Evolutionary conservation across 2,797 vertebrate species (phyloP).

Genomic region (Lacerta bilineata): DNA sequence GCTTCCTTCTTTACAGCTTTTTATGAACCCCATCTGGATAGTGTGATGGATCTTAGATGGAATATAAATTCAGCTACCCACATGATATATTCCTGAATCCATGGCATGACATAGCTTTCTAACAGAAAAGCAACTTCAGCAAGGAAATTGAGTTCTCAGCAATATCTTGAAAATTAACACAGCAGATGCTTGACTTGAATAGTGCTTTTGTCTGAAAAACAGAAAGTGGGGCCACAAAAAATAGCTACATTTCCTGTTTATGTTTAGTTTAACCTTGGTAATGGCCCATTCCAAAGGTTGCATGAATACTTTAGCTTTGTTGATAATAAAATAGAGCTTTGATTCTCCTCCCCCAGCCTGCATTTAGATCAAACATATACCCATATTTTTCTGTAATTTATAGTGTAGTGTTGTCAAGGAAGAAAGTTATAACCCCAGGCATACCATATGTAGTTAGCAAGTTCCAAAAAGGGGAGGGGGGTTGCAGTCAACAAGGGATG

Average conservation of each 20-base stretch:
- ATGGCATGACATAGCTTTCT: constrained; percentile 58
- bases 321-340: constrained; percentile 41
- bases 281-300: constrained; percentile 24
- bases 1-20: constrained; percentile 30
- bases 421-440: constrained; percentile 73
- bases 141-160: constrained; percentile 63
- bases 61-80: constrained; percentile 60
- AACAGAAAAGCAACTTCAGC: constrained; percentile 57
- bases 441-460: constrained; percentile 73
- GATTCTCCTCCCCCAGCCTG: constrained; percentile 2
- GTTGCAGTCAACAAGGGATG: constrained; percentile 64
- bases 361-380: constrained; percentile 54
- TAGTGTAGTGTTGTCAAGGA: constrained; percentile 64
- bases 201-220: constrained; percentile 49
- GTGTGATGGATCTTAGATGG: constrained; percentile 49
- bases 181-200: constrained; percentile 62
- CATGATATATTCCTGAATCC: constrained; percentile 60
- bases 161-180: constrained; percentile 68
- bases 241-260: constrained; percentile 11
- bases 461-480: constrained; percentile 56
- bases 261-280: constrained; percentile 36
- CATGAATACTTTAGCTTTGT: constrained; percentile 46
- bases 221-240: constrained; percentile 34
- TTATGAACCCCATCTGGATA: constrained; percentile 66
- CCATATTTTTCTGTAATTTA: constrained; percentile 68